Percentiles rank a stretch among this genome's conserved stretches.
These are phyloP conservation scores for Athetis lepigone DNA, from an alignment of 2,888 invertebrate species.

Conservation along the genomic window DNA sequence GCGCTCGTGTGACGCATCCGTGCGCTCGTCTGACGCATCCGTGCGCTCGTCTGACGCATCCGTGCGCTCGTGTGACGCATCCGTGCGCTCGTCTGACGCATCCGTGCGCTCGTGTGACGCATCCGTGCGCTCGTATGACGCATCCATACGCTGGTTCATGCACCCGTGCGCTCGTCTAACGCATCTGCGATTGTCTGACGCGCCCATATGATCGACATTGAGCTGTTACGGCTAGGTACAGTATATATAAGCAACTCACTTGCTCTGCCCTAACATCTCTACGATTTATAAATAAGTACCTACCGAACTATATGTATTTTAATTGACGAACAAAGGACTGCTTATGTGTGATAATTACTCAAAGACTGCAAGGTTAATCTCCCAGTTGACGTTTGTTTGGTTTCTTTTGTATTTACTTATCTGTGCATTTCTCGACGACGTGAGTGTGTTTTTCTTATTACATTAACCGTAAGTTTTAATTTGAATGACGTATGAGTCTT, in stretches of 20 bases:
- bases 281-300: not conserved
- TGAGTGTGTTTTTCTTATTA: not conserved
- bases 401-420: conserved; percentile 7
- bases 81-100: conserved; percentile 80
- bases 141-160: too few relatives aligned
- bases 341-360: conserved; percentile 38
- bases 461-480: not conserved
- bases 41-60: conserved; percentile 80
- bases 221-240: not conserved
- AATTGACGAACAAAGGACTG: conserved; percentile 21
- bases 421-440: not conserved
- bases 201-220: too few relatives aligned
- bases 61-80: conserved; percentile 79
- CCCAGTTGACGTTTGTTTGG: conserved; percentile 14
- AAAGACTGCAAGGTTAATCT: conserved; percentile 52
- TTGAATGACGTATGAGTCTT: conserved; percentile 2
- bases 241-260: not conserved
- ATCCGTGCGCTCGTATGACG: conserved; percentile 81
- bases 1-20: too few relatives aligned
- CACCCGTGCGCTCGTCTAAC: conserved; percentile 78
- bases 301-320: conserved; percentile 5
- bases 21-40: conserved; percentile 81
- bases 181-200: conserved; percentile 82
- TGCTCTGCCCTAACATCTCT: not conserved
- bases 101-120: conserved; percentile 80